Percentiles rank a stretch among this genome's conserved stretches.
Conservation (phyloP, 2,113 vertebrate genomes). For the Manacus vitellinus region DNA sequence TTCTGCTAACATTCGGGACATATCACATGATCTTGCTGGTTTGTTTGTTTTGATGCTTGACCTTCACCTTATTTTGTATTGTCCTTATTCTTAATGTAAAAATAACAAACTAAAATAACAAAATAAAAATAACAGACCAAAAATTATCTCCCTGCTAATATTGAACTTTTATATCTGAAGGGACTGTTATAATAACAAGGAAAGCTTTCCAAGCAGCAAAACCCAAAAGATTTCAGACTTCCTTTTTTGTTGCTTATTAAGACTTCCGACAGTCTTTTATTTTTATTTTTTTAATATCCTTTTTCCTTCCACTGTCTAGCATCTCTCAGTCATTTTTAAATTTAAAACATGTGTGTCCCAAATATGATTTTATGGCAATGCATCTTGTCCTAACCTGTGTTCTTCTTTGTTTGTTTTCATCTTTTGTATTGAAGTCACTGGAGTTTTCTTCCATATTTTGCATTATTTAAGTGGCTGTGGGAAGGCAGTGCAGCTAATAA, state of each 20-base stretch:
- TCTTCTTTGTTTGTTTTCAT: background rate
- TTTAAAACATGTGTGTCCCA: conserved; percentile 28
- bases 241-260: conserved; percentile 2
- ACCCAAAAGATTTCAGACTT: background rate
- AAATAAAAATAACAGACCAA: background rate
- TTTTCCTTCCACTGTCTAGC: background rate
- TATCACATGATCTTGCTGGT: background rate
- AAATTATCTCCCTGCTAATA: background rate
- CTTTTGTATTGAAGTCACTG: background rate
- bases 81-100: background rate
- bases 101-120: background rate
- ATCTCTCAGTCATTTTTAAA: background rate
- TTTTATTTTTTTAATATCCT: background rate
- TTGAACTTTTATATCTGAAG: background rate
- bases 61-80: background rate
- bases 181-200: background rate
- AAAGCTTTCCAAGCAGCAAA: background rate
- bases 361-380: background rate
- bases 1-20: background rate
- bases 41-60: background rate
- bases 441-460: background rate
- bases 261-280: background rate
- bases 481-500: background rate
- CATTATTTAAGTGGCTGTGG: background rate
- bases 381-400: background rate